These are phyloP conservation scores for Bergia puertoricense DNA, from an alignment of 92 coral and sea anemone genomes.

Conservation along the genomic window DNA sequence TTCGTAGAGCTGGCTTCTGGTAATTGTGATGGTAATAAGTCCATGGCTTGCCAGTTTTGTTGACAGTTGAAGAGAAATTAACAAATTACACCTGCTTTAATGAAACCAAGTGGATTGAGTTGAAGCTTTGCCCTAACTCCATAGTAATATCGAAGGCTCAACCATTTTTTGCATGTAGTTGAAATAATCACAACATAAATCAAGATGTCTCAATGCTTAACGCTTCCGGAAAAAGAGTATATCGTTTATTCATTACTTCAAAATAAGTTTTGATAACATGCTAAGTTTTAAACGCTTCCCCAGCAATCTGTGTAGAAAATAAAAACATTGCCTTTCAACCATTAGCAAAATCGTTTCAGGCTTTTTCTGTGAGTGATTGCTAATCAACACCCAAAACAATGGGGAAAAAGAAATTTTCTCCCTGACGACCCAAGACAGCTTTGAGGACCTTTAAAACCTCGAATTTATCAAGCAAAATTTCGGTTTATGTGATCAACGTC, in stretches of 20 bases:
- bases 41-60: conserved; percentile 22
- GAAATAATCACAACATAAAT: neutral
- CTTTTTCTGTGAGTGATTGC: neutral
- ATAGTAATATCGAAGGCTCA: neutral
- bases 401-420: neutral
- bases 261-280: neutral
- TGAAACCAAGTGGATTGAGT: neutral
- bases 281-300: neutral
- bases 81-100: conserved; percentile 22
- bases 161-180: neutral
- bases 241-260: neutral
- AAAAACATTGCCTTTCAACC: neutral
- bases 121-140: neutral
- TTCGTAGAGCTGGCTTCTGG: neutral
- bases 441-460: neutral
- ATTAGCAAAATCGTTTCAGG: neutral
- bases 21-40: conserved; percentile 7
- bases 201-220: neutral
- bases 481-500: neutral
- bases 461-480: neutral
- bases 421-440: neutral
- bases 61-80: neutral
- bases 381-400: neutral
- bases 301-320: neutral
- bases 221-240: neutral